Percentiles rank a stretch among this genome's conserved stretches.
phyloP scores from a whole-genome alignment of 1,140 invertebrate genomes.

The Diorhabda carinulata region DNA sequence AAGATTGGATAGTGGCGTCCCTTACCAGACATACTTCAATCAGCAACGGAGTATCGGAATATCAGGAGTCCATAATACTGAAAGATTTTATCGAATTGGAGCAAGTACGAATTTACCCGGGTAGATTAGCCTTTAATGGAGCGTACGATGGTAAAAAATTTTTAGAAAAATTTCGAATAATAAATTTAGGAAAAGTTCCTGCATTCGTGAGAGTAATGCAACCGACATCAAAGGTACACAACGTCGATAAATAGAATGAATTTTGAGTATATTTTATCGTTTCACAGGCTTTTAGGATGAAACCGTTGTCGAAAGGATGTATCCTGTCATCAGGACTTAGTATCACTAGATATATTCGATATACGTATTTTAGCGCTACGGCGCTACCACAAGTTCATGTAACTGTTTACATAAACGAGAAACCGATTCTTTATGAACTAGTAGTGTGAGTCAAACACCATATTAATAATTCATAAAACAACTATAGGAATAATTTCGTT shows the following conservation, averaged over 20 bases:
- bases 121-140: conserved; percentile 24
- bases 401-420: conserved; percentile 25
- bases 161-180: conserved; percentile 22
- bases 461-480: neutral
- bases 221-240: conserved; percentile 25
- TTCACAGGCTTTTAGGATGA: conserved; percentile 24
- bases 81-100: conserved; percentile 3
- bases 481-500: too few relatives aligned
- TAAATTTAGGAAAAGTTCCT: conserved; percentile 20
- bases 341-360: conserved; percentile 20
- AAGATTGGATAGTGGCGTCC: too few relatives aligned
- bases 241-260: too few relatives aligned
- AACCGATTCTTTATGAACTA: conserved; percentile 22
- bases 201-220: conserved; percentile 24
- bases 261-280: too few relatives aligned
- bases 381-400: conserved; percentile 23
- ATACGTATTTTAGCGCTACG: conserved; percentile 20
- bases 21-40: too few relatives aligned
- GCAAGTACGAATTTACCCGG: conserved; percentile 23
- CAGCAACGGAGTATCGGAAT: too few relatives aligned
- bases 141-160: conserved; percentile 32
- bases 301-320: conserved; percentile 14
- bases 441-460: conserved; percentile 21
- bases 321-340: conserved; percentile 24
- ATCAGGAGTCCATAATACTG: too few relatives aligned